Base-by-base conservation (phyloP, 2,888 invertebrate species). In the Taenaris catops region DNA sequence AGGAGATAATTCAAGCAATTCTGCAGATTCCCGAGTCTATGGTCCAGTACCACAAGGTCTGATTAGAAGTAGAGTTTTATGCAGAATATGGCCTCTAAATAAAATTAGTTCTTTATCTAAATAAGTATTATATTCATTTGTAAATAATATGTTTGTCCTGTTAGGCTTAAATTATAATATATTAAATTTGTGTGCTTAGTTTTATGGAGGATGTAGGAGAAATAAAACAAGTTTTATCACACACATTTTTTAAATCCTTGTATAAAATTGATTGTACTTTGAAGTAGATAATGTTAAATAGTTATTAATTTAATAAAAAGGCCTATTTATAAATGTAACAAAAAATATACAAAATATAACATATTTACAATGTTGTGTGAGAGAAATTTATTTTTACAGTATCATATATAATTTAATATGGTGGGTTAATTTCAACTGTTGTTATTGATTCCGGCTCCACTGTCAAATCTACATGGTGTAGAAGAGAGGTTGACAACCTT, bases 11-110 rank as follows among this genome's bases (percentile, higher is more conserved):
- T 87, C 88, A 5, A 71, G 69, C 32, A 95, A 96, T 75, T 97
- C 97, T 4, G 90, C 92, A 0, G 98, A 98, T 76, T 97, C 97
- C 1, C 89, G 96, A 49, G 81, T 86, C 3, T 97, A 95, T 74
- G 98, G 97, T 0, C 93, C 97, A 3, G 93, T 98, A 8, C 97
- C 97, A 0, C 90, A 93, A 59, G 97, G 95, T 1, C 80, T 98
- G 4, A 89, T 97, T 33, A 87, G 91, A 48, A 94, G 96, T 57
- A 89, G 94, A 61, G 96, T 94, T 6, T 58, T 96, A n/a, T 93
- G 91, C 58, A 89, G 92, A 72, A 87, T 96, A 34, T 95, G 94
- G 94, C 95, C 95, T 0, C 64, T 91, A 43, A 70, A 87, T 58
- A 83, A 84, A 61, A 75, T 87, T 4, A 58, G 66, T 7, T 74